A percentile compares a stretch with the other conserved stretches of the same genome.
These are phyloP conservation scores for Muntiacus muntjak DNA, from an alignment of 2,113 vertebrate genomes.

Conservation along the genomic window DNA sequence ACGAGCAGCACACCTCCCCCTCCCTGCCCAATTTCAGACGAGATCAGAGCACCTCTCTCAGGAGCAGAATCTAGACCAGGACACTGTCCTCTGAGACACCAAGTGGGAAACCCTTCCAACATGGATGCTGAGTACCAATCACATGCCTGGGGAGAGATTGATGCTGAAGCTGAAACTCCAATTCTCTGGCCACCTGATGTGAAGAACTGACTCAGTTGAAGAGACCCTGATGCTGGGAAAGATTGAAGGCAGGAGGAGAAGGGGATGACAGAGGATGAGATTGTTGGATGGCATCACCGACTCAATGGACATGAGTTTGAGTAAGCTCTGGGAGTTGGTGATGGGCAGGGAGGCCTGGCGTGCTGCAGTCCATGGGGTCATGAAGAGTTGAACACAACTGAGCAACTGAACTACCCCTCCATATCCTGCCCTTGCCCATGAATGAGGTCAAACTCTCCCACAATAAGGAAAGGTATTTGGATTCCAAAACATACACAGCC, in stretches of 20 bases:
- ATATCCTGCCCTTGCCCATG: not conserved
- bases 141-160: not conserved
- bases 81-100: not conserved
- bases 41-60: not conserved
- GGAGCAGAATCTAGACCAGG: not conserved
- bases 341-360: not conserved
- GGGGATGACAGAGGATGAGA: not conserved
- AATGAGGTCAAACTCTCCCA: not conserved
- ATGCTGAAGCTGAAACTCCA: not conserved
- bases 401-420: not conserved
- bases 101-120: not conserved
- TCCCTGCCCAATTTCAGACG: not conserved
- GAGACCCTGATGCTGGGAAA: not conserved
- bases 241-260: not conserved
- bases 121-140: not conserved
- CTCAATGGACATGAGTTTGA: not conserved
- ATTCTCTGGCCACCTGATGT: not conserved
- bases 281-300: not conserved
- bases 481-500: not conserved
- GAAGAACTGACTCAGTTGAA: not conserved
- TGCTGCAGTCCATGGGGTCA: rapidly evolving
- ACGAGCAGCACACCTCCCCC: not conserved
- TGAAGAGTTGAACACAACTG: not conserved
- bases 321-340: not conserved
- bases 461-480: not conserved